Evolutionary conservation across 92 coral and sea anemone genomes (phyloP), one percentile per base, ranked within the genome.

Genomic region (Diadumene lineata): DNA sequence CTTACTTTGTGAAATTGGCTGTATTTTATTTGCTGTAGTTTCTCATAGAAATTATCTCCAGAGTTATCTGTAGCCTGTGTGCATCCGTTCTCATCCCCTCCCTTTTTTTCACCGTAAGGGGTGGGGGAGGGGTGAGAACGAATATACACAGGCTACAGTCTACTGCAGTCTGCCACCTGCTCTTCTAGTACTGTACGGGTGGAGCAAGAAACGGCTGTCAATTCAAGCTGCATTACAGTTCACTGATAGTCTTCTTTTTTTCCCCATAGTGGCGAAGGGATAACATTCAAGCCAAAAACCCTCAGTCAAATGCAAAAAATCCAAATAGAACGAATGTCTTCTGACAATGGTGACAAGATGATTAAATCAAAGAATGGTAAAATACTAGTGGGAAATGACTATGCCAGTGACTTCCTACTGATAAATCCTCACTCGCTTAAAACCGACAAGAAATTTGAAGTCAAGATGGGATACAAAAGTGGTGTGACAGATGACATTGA

Each of bases 331-430:
- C 82, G 84, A 34, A 76, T 90, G 90, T 78, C 97, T 2, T 60
- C 86, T 2, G 97, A 84, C 0, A 91, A 88, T 3, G 98, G 98
- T 10, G 85, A 94, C 51, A 67, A 73, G 25, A 83, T 85, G 92
- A 82, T 92, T 11, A 79, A 88, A 29, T 76, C 76, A 17, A 84
- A 78, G 76, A 97, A 92, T 15, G 98, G 92, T 30, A 84, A 84
- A 50, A 88, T 94, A 82, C 92, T 91, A 43, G 94, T 94, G 1
- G 98, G 98, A n/a, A 81, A 78, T 46, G 87, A 81, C 43, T 94
- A 94, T 46, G 98, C 98, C 17, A 94, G 98, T 32, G 86, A 88
- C 70, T 92, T 92, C 80, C 22, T 94, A 34, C 64, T 81, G 0
- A 68, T 94, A n/a, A 83, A 81, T 31, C 98, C 98, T n/a, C 97